phyloP scores from a whole-genome alignment of 2,113 vertebrate species.

The Electrona antarctica region DNA sequence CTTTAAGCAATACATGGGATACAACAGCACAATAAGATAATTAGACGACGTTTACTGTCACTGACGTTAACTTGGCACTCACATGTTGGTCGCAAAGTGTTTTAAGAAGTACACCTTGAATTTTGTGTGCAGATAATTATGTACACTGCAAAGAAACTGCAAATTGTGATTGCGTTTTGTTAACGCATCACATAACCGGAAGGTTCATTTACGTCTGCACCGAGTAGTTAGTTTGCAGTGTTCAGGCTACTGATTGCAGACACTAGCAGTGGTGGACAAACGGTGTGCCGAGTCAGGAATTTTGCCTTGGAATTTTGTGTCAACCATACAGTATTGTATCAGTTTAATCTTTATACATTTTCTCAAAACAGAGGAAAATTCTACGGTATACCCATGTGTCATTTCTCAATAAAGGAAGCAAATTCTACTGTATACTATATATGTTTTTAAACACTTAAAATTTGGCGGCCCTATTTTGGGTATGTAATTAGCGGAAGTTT shows the following conservation, averaged over 20 bases:
- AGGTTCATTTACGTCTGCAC: slow-evolving; percentile 20
- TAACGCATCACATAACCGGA: background rate
- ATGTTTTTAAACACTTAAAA: no score
- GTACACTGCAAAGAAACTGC: background rate
- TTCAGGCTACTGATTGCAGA: slow-evolving; percentile 13
- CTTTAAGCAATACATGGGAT: slow-evolving; percentile 53
- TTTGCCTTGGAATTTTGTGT: no score
- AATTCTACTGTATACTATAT: no score
- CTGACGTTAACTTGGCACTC: slow-evolving; percentile 18
- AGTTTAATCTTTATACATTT: no score
- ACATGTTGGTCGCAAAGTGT: slow-evolving; percentile 25
- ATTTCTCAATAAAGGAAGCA: no score
- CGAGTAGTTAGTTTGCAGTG: slow-evolving; percentile 28
- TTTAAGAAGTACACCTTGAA: slow-evolving; percentile 8
- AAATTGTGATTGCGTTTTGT: background rate
- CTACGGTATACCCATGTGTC: no score
- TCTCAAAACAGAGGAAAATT: no score
- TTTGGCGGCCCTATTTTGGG: no score
- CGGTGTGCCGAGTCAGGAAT: no score
- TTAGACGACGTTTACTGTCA: slow-evolving; percentile 23
- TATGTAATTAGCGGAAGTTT: no score
- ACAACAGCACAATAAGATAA: slow-evolving; percentile 18
- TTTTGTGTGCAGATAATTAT: background rate
- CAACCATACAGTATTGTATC: no score
- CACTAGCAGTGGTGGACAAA: slow-evolving; percentile 21